phyloP scores from a whole-genome alignment of 2,888 invertebrate species.

The Dynastes hyllus region DNA sequence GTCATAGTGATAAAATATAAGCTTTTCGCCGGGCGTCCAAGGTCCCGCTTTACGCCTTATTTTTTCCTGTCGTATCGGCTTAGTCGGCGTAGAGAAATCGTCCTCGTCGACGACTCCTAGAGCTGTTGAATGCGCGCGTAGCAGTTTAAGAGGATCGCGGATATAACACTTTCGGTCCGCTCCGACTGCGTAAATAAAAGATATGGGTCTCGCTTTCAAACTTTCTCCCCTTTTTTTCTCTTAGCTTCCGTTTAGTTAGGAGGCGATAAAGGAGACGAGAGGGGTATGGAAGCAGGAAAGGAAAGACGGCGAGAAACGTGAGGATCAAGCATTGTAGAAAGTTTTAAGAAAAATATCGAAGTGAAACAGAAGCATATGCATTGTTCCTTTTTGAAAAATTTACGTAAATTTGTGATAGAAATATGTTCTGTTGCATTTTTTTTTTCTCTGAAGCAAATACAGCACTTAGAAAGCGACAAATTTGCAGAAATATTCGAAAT shows the following conservation, averaged over 20 bases:
- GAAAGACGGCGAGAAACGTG: neutral
- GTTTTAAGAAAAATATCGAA: slow-evolving; percentile 6
- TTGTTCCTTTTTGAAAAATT: neutral
- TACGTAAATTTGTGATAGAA: neutral
- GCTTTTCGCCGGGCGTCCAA: neutral
- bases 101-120: slow-evolving; percentile 5
- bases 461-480: too few relatives aligned
- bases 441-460: too few relatives aligned
- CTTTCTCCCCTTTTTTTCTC: slow-evolving; percentile 1
- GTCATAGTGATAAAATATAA: slow-evolving; percentile 53
- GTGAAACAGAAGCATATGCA: neutral
- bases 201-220: slow-evolving; percentile 20
- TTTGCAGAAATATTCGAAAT: too few relatives aligned
- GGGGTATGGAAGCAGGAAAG: neutral
- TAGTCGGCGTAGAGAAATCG: slow-evolving; percentile 17
- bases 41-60: slow-evolving; percentile 3
- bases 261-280: neutral
- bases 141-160: slow-evolving; percentile 14
- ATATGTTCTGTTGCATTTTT: too few relatives aligned
- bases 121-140: slow-evolving; percentile 36
- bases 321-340: neutral
- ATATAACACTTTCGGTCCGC: neutral
- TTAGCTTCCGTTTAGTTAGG: slow-evolving; percentile 8
- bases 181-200: slow-evolving; percentile 22
- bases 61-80: neutral